Evolutionary conservation across 2,113 vertebrate species (phyloP).

Genomic region (Phylloscopus trochiloides): DNA sequence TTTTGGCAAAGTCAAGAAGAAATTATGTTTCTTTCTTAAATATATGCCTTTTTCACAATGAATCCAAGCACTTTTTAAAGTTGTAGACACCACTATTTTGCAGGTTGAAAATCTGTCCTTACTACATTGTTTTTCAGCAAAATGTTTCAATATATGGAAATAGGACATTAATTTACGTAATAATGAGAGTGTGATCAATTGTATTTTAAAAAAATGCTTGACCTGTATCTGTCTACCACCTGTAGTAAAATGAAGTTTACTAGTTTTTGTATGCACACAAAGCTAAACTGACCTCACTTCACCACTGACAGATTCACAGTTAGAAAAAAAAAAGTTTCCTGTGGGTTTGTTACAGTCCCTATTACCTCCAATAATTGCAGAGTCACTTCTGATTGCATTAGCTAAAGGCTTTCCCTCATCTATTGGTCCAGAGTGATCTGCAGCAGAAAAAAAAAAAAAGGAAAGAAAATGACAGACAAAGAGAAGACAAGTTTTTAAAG

Average conservation of each 20-base stretch:
- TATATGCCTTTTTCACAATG: neutral
- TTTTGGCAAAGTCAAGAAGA: neutral
- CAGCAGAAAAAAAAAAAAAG: constrained; percentile 5
- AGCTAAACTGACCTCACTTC: neutral
- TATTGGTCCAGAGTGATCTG: constrained; percentile 88
- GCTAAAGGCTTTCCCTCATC: constrained; percentile 82
- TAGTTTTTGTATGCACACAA: neutral
- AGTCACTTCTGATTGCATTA: constrained; percentile 84
- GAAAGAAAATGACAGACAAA: neutral
- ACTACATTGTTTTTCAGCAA: neutral
- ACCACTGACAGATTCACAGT: neutral
- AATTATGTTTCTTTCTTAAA: neutral
- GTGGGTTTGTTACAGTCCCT: neutral
- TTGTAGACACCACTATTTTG: neutral
- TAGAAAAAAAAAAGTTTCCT: neutral
- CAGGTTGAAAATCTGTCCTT: neutral
- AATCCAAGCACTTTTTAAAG: neutral
- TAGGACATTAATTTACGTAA: neutral
- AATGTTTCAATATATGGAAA: neutral
- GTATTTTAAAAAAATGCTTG: neutral
- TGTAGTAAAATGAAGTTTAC: neutral
- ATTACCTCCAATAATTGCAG: constrained; percentile 94
- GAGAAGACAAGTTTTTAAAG: neutral
- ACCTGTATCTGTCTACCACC: neutral
- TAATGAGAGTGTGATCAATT: neutral